These are phyloP conservation scores for Anthrax anthrax DNA, from an alignment of 2,888 invertebrate species.

Conservation along the genomic window DNA sequence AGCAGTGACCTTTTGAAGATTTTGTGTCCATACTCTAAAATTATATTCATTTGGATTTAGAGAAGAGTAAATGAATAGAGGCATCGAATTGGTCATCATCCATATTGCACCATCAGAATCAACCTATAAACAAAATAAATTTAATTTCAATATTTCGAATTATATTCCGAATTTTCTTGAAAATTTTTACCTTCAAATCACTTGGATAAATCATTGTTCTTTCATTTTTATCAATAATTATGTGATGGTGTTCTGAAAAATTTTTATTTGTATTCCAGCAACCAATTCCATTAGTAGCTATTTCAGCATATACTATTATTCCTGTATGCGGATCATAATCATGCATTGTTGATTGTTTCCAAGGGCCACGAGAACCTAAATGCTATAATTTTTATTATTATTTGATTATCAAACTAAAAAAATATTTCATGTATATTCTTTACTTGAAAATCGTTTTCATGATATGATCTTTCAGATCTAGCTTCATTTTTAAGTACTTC, in stretches of 20 bases:
- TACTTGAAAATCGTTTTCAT: slow-evolving; percentile 41
- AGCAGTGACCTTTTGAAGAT: slow-evolving; percentile 28
- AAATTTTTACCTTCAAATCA: slow-evolving; percentile 39
- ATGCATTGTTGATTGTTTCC: slow-evolving; percentile 55
- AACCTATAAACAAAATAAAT: slow-evolving; percentile 29
- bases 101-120: slow-evolving; percentile 49
- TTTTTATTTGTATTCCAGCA: slow-evolving; percentile 54
- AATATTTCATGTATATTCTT: not conserved
- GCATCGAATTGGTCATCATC: slow-evolving; percentile 53
- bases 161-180: too few relatives aligned
- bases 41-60: slow-evolving; percentile 46
- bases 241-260: slow-evolving; percentile 39
- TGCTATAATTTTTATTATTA: slow-evolving; percentile 24
- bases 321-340: slow-evolving; percentile 44
- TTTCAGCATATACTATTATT: slow-evolving; percentile 53
- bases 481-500: slow-evolving; percentile 42
- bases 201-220: slow-evolving; percentile 55
- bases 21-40: slow-evolving; percentile 45
- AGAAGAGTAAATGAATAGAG: slow-evolving; percentile 47
- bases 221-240: slow-evolving; percentile 43
- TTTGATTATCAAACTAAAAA: not conserved
- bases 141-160: too few relatives aligned
- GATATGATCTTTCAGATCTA: slow-evolving; percentile 38
- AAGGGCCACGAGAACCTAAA: slow-evolving; percentile 48
- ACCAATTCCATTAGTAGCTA: slow-evolving; percentile 54